phyloP scores from a whole-genome alignment of 2,113 vertebrate genomes.

The Cinclus cinclus region DNA sequence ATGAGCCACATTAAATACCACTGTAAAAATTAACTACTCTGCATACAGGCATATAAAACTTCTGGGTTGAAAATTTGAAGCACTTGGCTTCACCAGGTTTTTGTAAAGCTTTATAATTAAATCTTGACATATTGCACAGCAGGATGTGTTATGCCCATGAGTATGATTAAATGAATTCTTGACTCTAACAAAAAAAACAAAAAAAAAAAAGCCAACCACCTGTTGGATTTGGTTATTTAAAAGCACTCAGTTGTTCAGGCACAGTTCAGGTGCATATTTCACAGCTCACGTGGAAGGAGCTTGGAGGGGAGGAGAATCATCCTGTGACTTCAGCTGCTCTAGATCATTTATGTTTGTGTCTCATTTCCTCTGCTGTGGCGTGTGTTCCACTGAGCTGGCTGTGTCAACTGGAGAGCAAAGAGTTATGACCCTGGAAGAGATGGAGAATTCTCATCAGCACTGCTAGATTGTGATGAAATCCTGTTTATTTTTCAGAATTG shows the following conservation, averaged over 20 bases:
- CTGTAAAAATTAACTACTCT: background rate
- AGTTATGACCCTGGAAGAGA: background rate
- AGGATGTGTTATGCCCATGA: background rate
- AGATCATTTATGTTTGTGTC: background rate
- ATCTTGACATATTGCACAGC: background rate
- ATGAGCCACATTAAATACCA: background rate
- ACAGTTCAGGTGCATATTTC: background rate
- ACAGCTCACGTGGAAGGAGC: background rate
- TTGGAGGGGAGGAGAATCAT: background rate
- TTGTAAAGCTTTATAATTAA: slow-evolving; percentile 2
- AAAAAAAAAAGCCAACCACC: background rate
- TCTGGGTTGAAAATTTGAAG: background rate
- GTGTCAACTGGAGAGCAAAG: background rate
- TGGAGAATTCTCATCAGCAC: accelerated
- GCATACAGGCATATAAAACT: background rate
- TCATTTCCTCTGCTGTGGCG: background rate
- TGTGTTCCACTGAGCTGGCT: background rate
- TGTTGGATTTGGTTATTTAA: background rate
- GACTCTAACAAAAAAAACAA: background rate
- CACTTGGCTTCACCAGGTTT: background rate
- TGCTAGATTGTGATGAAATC: background rate
- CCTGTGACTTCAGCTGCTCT: background rate
- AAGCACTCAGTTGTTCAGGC: background rate
- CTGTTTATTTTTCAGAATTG: background rate
- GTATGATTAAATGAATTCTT: background rate